Evolutionary conservation across 2,888 invertebrate species (phyloP).

Genomic region (Phasia obesa): DNA sequence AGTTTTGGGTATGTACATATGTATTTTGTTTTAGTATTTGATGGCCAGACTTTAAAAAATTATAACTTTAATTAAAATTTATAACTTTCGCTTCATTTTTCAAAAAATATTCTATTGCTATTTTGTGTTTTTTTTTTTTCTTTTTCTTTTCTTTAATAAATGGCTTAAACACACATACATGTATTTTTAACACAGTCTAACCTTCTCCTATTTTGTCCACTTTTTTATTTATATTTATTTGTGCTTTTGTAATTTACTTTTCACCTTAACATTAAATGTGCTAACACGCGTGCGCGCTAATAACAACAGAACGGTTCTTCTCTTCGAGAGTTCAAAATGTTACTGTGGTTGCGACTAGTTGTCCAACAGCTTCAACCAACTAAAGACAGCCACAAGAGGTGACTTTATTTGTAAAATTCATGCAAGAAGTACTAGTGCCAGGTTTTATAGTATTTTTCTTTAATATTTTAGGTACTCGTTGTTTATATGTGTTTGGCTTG

Average conservation of each 20-base stretch:
- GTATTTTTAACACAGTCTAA: neutral
- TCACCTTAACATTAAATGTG: constrained; percentile 14
- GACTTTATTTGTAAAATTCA: constrained; percentile 55
- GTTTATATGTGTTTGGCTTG: constrained; percentile 49
- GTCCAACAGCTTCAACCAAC: constrained; percentile 66
- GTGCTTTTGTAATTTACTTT: constrained; percentile 39
- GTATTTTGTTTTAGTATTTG: constrained; percentile 12
- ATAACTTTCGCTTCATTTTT: constrained; percentile 21
- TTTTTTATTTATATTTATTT: constrained; percentile 46
- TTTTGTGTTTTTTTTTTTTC: too few relatives aligned
- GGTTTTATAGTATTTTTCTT: constrained; percentile 51
- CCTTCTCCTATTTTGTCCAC: constrained; percentile 23
- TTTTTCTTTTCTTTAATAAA: too few relatives aligned
- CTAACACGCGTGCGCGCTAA: constrained; percentile 58
- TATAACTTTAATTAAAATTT: neutral
- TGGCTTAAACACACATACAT: neutral
- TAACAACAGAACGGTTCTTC: constrained; percentile 78
- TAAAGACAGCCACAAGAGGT: constrained; percentile 48
- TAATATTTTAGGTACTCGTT: constrained; percentile 24
- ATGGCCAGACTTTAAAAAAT: neutral
- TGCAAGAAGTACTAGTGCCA: constrained; percentile 58
- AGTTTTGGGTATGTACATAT: neutral
- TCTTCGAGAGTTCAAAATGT: constrained; percentile 78
- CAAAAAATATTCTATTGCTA: neutral
- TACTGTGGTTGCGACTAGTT: constrained; percentile 75